phyloP scores from a whole-genome alignment of 2,113 vertebrate species.

The Raja brachyura region DNA sequence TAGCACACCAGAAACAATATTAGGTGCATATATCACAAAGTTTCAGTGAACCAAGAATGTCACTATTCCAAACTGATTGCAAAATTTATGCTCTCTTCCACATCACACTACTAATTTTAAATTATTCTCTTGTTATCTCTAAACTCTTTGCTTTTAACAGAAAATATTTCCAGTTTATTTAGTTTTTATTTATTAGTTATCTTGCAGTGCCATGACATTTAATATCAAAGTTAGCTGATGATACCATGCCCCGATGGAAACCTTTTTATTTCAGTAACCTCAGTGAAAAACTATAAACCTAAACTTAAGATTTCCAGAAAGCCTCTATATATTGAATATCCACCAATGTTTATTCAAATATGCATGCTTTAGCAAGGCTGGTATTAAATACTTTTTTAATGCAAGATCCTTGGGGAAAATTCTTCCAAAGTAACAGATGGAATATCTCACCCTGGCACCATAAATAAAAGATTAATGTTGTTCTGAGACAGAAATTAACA shows the following conservation, averaged over 20 bases:
- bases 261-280: neutral
- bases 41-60: no score
- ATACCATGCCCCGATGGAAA: neutral
- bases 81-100: neutral
- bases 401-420: neutral
- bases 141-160: neutral
- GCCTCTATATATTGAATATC: neutral
- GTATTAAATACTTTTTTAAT: neutral
- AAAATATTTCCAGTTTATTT: neutral
- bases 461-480: slow-evolving; percentile 30
- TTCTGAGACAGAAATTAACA: slow-evolving; percentile 3
- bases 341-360: neutral
- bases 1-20: no score
- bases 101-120: neutral
- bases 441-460: neutral
- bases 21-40: no score
- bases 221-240: neutral
- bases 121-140: neutral
- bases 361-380: neutral
- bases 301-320: neutral
- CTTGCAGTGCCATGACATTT: neutral
- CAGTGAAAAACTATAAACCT: neutral
- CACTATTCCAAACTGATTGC: no score
- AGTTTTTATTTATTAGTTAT: neutral
- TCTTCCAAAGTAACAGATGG: slow-evolving; percentile 24